These are phyloP conservation scores for Neomonachus schauinslandi DNA, from an alignment of 2,113 vertebrate species.

Conservation along the genomic window DNA sequence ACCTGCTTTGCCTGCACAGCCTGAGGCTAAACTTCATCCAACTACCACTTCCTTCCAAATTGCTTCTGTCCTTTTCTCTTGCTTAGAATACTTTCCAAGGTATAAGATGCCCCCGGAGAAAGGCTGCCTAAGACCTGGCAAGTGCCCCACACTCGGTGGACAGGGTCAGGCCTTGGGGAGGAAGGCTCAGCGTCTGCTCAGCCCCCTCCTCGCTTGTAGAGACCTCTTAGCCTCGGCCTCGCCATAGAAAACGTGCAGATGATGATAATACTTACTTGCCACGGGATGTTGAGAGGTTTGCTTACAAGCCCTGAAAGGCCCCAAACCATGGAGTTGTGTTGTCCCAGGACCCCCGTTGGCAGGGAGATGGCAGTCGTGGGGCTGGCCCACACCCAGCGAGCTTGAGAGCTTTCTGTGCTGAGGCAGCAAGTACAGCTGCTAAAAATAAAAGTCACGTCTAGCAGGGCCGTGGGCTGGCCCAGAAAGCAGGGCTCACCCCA, in stretches of 20 bases:
- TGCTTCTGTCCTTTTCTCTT: background rate
- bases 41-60: background rate
- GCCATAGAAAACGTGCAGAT: background rate
- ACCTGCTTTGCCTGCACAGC: background rate
- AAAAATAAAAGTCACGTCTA: conserved; percentile 62
- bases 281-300: background rate
- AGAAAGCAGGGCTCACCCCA: background rate
- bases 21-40: background rate
- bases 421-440: background rate
- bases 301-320: background rate
- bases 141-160: background rate
- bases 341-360: background rate
- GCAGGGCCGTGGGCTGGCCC: background rate
- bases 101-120: background rate
- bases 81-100: background rate
- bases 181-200: background rate
- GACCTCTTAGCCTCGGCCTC: background rate
- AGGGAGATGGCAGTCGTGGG: background rate
- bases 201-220: background rate
- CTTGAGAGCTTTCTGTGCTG: background rate
- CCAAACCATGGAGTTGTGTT: background rate
- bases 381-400: background rate
- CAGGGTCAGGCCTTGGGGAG: background rate
- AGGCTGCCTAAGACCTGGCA: background rate
- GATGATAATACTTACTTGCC: background rate